Base-by-base conservation (phyloP, 2,888 invertebrate genomes). In the Papilio demoleus region DNA sequence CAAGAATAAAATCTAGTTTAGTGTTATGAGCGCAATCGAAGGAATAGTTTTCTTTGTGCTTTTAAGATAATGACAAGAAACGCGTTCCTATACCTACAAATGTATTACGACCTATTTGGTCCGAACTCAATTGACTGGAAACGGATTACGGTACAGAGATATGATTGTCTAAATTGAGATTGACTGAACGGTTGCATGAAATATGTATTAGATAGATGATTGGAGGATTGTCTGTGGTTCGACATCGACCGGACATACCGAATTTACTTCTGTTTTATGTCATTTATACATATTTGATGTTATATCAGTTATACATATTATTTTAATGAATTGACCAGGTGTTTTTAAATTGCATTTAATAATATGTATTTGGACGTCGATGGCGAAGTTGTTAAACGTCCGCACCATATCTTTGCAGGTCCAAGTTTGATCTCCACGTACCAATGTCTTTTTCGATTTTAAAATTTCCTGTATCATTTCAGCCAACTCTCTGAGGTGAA, bases 1-100 rank as follows among this genome's bases (percentile, higher is more conserved):
- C 27, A 40, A 62, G 59, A 59, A 59, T 59, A 59, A 38, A 59
- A 59, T 59, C 59, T 38, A 59, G 36, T 59, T 59, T 38, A 59
- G 89, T 90, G 91, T 91, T 92, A 92, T 89, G 89, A 89, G 88
- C 88, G 92, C 86, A 90, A 90, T 89, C 88, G 86, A 87, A 77
- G 84, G 88, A 90, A 91, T 90, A 90, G 91, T 92, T 92, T 91
- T 92, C 90, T 88, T 90, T 92, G 91, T 92, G 85, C 88, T 90
- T 91, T 90, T 90, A 90, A 90, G 90, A 90, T 92, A 92, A 92
- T 90, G 90, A 90, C 84, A 86, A 86, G 85, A 87, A 90, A 89
- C 85, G 88, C 88, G 88, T 89, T 90, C 88, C 89, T 89, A 91
- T 92, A 92, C 89, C 91, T 88, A 92, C 91, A 90, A 90, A 91